A percentile compares a stretch with the other conserved stretches of the same genome.
These are phyloP conservation scores for Natrix natrix DNA, from an alignment of 2,797 vertebrate species.

Conservation along the genomic window DNA sequence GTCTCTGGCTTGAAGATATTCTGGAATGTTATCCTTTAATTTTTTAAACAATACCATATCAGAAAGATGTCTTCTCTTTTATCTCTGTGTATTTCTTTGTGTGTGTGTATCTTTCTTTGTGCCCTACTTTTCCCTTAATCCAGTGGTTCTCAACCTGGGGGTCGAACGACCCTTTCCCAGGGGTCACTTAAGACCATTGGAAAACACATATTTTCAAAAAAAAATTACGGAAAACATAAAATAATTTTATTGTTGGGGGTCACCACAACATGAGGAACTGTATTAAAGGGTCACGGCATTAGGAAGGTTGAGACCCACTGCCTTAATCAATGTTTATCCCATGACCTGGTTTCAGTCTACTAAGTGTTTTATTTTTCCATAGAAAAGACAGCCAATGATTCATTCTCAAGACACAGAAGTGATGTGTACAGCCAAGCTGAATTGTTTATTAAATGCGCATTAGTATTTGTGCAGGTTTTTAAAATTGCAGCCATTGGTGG, in stretches of 20 bases:
- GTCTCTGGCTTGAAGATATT: neutral
- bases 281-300: too few species aligned
- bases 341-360: neutral
- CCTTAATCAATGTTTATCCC: neutral
- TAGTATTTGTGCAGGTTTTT: neutral
- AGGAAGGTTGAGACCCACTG: too few species aligned
- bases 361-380: neutral
- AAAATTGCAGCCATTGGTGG: neutral
- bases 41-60: neutral
- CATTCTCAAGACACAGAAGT: neutral
- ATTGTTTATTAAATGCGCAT: neutral
- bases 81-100: neutral
- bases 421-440: neutral
- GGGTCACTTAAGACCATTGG: too few species aligned
- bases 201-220: too few species aligned
- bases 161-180: too few species aligned
- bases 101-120: neutral
- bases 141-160: too few species aligned
- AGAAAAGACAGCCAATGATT: neutral
- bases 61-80: neutral
- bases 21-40: neutral
- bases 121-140: neutral
- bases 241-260: too few species aligned
- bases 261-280: too few species aligned
- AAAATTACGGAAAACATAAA: too few species aligned